Percentiles rank a stretch among this genome's conserved stretches.
Conservation (phyloP, 2,797 vertebrate species). For the Onychomys torridus region DNA sequence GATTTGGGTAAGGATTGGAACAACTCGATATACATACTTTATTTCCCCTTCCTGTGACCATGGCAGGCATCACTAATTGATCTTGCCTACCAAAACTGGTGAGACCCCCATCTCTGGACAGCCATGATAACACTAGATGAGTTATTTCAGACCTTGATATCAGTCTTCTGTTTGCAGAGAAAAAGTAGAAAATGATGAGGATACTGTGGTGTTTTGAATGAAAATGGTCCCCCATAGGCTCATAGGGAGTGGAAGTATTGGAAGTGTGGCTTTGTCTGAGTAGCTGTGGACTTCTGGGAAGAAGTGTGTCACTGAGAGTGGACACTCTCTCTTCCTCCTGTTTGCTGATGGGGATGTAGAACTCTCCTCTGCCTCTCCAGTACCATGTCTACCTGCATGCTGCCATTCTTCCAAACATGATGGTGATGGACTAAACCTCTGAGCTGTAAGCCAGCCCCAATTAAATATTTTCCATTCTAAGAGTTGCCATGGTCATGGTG, state of each 20-base stretch:
- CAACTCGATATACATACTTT: not conserved
- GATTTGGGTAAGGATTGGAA: not conserved
- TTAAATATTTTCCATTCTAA: not conserved
- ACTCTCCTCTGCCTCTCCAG: no score
- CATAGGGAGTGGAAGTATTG: not conserved
- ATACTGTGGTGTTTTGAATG: not conserved
- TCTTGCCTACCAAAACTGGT: conserved; percentile 13
- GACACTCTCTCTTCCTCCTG: not conserved
- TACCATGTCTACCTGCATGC: no score
- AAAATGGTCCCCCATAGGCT: not conserved
- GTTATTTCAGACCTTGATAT: not conserved
- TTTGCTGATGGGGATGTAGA: not conserved
- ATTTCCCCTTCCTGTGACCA: not conserved
- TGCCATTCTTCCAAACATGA: not conserved
- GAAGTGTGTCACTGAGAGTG: not conserved
- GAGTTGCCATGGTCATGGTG: not conserved
- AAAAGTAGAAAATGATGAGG: not conserved
- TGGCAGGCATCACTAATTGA: conserved; percentile 51
- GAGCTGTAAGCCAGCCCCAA: not conserved
- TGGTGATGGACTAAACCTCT: not conserved
- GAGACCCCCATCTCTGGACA: not conserved
- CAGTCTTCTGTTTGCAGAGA: not conserved
- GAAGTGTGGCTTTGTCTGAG: not conserved
- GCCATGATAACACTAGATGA: not conserved
- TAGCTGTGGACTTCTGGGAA: not conserved